These are phyloP conservation scores for Pituophis catenifer DNA, from an alignment of 2,113 vertebrate species.

Conservation along the genomic window DNA sequence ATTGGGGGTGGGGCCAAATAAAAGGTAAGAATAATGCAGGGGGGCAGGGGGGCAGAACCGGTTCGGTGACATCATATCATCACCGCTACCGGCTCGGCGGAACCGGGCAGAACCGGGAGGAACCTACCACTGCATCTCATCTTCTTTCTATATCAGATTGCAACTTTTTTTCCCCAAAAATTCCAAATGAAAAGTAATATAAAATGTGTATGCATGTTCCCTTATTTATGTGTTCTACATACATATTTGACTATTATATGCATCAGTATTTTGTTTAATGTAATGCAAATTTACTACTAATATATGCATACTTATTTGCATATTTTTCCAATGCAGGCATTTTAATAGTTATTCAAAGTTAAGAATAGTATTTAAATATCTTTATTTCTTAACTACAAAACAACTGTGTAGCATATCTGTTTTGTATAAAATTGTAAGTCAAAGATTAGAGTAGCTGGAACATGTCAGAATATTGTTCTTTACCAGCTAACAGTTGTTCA, in stretches of 20 bases:
- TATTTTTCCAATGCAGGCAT: background rate
- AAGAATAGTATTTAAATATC: background rate
- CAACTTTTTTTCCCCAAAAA: background rate
- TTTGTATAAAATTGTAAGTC: background rate
- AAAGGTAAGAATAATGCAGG: too few species aligned
- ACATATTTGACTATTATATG: background rate
- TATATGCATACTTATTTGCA: background rate
- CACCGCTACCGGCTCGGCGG: too few species aligned
- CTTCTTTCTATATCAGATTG: background rate
- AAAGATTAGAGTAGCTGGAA: rapidly evolving
- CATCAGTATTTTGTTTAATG: background rate
- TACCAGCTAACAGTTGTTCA: background rate
- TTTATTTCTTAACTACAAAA: rapidly evolving
- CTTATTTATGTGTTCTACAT: background rate
- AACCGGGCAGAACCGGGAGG: too few species aligned
- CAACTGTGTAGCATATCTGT: rapidly evolving
- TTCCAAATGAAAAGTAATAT: background rate
- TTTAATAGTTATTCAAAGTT: background rate
- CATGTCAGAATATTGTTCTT: background rate
- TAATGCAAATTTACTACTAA: background rate
- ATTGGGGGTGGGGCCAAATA: too few species aligned
- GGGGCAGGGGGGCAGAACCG: too few species aligned
- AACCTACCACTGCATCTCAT: too few species aligned
- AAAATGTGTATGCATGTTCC: background rate
- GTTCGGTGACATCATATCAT: too few species aligned